Evolutionary conservation across 2,113 vertebrate genomes (phyloP).

Genomic region (Albula glossodonta): DNA sequence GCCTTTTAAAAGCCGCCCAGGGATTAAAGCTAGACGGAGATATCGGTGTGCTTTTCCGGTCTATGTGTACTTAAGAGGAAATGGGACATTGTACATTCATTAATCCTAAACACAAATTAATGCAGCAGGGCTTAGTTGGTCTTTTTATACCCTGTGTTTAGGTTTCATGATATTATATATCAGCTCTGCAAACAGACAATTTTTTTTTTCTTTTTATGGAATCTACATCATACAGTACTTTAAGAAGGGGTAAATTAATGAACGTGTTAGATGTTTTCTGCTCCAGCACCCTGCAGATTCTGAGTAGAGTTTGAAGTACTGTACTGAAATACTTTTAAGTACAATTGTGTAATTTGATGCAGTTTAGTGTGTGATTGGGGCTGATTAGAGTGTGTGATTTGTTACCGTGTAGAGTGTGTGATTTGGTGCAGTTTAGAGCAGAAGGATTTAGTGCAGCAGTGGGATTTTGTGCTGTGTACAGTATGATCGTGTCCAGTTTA

Average conservation of each 20-base stretch:
- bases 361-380: no score
- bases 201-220: neutral
- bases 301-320: neutral
- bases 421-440: neutral
- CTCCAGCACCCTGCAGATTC: neutral
- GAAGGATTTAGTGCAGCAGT: neutral
- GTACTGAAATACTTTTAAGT: no score
- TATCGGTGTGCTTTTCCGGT: conserved; percentile 5
- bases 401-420: no score
- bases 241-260: no score
- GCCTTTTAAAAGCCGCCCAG: neutral
- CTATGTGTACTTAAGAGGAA: conserved; percentile 5
- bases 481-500: no score
- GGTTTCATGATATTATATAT: neutral
- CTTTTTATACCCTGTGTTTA: neutral
- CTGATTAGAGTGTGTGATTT: no score
- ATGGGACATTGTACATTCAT: neutral
- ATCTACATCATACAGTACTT: no score
- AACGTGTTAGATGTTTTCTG: no score
- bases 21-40: neutral
- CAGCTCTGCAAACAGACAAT: neutral
- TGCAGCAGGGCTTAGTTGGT: neutral
- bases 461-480: neutral
- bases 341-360: neutral
- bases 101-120: neutral